Evolutionary conservation across 2,888 invertebrate genomes (phyloP), one percentile per base, ranked within the genome.

Genomic region (Odontothrips loti): DNA sequence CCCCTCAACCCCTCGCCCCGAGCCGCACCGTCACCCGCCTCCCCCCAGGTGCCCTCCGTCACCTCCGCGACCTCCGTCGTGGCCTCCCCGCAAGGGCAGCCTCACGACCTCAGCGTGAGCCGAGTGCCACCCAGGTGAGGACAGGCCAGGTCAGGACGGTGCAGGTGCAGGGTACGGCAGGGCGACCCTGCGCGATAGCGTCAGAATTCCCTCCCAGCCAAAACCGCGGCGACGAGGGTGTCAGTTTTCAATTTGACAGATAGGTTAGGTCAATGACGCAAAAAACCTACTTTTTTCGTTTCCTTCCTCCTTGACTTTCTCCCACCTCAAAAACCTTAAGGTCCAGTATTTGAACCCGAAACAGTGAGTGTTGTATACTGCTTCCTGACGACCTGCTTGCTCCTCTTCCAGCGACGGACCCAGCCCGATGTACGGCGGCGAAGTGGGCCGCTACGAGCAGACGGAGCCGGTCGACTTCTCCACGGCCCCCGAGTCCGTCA

Each of bases 1-100:
- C 68, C 68, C 68, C 23, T 27, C 23, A 84, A 84, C 43, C 82
- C 83, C 12, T 81, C 63, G 82, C 83, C 27, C 82, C 82, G 1
- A 82, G 81, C 68, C 83, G 82, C 80, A 81, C 82, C 47, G 82
- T 82, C 12, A 79, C 81, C 80, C 81, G 79, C 48, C 79, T 51
- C 79, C 48, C 79, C 81, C 82, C 83, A 75, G 82, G 80, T 23
- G 85, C 85, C 95, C 84, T 95, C 95, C 85, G 95, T 95, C 81
- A 92, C 93, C 80, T 93, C 93, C 58, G 58, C 6, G 20, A 58
- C 58, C 95, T 84, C 95, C 95, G 90, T 95, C 34, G 34, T 95
- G 89, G 95, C 95, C 86, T 95, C 95, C 90, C 95, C 95, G 83
- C 95, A 95, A 89, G 95, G 95, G 85, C 95, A 96, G 88, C 95